phyloP scores from a whole-genome alignment of 2,888 invertebrate species.

The Euspilapteryx auroguttella region DNA sequence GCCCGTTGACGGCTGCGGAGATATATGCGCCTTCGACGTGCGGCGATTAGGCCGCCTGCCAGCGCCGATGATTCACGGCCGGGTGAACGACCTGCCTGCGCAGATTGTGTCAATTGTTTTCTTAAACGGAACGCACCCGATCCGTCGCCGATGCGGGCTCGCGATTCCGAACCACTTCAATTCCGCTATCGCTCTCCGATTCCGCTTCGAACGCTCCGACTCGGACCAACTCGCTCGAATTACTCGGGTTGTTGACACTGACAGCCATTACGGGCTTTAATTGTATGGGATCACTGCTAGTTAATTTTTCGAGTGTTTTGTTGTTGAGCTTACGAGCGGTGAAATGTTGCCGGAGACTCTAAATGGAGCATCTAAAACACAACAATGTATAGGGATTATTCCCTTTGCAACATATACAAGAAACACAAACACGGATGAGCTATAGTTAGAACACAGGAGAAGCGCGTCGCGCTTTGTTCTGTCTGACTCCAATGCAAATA shows the following conservation, averaged over 20 bases:
- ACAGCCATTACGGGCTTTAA: slow-evolving; percentile 6
- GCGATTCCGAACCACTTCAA: too few species aligned
- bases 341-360: slow-evolving; percentile 2
- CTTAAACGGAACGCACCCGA: slow-evolving; percentile 40
- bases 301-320: slow-evolving; percentile 7
- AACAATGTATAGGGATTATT: slow-evolving; percentile 6
- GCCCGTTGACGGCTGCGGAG: slow-evolving; percentile 46
- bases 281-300: slow-evolving; percentile 6
- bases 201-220: too few species aligned
- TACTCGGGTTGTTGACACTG: slow-evolving; percentile 7
- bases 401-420: background rate
- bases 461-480: background rate
- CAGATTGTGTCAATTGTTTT: slow-evolving; percentile 48
- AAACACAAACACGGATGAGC: background rate
- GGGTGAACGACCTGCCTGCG: slow-evolving; percentile 29
- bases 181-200: too few species aligned
- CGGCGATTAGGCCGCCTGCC: slow-evolving; percentile 53
- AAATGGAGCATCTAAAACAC: slow-evolving; percentile 4
- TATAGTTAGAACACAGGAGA: background rate
- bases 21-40: slow-evolving; percentile 43
- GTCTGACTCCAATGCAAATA: background rate
- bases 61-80: slow-evolving; percentile 46
- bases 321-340: slow-evolving; percentile 4
- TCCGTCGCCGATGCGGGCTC: slow-evolving; percentile 17
- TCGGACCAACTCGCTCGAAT: slow-evolving; percentile 5